These are phyloP conservation scores for Prietella phreatophila DNA, from an alignment of 2,113 vertebrate genomes.

Conservation along the genomic window DNA sequence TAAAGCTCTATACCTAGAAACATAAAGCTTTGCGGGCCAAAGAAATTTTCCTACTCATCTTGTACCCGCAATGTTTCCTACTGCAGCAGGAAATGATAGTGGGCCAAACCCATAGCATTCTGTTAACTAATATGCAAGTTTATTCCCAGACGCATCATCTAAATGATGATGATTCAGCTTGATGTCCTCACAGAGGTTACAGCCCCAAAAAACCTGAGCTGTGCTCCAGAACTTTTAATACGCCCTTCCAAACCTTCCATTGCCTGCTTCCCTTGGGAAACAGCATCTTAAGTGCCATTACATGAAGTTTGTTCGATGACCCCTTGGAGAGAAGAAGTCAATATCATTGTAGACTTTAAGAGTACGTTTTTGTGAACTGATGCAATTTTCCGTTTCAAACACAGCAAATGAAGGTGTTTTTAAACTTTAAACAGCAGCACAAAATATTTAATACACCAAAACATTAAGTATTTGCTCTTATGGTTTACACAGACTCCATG, in stretches of 20 bases:
- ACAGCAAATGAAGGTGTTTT: not conserved
- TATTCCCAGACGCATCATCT: not conserved
- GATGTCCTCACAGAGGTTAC: not conserved
- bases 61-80: not conserved
- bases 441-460: not conserved
- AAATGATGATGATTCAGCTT: not conserved
- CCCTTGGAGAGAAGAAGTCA: not conserved
- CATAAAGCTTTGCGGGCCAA: not conserved
- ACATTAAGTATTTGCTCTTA: not conserved
- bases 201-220: not conserved
- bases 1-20: not conserved
- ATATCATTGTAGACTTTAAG: not conserved
- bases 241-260: not conserved
- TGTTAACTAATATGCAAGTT: conserved; percentile 40
- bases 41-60: not conserved
- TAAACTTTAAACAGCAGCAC: not conserved
- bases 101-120: not conserved
- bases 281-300: conserved; percentile 8
- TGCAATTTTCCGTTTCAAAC: not conserved
- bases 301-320: not conserved
- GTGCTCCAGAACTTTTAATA: not conserved
- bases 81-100: conserved; percentile 3
- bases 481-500: not conserved
- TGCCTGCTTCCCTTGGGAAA: not conserved
- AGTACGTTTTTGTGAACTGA: too few relatives aligned